Percentiles rank a stretch among this genome's conserved stretches.
phyloP scores from a whole-genome alignment of 2,888 invertebrate genomes.

The Chirona hameri region DNA sequence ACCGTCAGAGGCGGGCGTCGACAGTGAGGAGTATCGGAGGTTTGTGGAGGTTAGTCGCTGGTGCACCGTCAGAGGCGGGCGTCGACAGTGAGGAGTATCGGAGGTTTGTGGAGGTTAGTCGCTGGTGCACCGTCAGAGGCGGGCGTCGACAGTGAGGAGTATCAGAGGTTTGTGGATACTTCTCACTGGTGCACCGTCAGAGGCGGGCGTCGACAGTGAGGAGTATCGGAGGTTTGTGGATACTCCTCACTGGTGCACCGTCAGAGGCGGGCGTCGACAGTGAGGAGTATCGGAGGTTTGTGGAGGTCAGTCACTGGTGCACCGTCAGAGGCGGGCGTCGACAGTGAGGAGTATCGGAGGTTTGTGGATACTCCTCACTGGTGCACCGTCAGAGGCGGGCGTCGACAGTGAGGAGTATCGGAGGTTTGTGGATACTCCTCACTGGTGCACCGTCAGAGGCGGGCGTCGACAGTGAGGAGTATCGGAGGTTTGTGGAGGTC shows the following conservation, averaged over 20 bases:
- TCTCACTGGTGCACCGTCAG: too few species aligned
- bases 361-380: too few species aligned
- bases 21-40: constrained; percentile 63
- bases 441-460: too few species aligned
- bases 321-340: constrained; percentile 67
- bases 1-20: constrained; percentile 67
- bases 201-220: constrained; percentile 64
- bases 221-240: constrained; percentile 64
- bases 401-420: constrained; percentile 65
- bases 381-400: constrained; percentile 71
- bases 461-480: constrained; percentile 65
- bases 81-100: constrained; percentile 65
- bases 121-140: too few species aligned
- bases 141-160: constrained; percentile 65
- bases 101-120: constrained; percentile 61
- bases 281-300: constrained; percentile 63
- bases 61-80: constrained; percentile 71
- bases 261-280: constrained; percentile 67
- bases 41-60: too few species aligned
- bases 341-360: constrained; percentile 63
- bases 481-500: constrained; percentile 59
- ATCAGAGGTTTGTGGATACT: constrained; percentile 61
- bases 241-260: too few species aligned
- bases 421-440: constrained; percentile 61
- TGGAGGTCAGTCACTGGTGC: too few species aligned